Base-by-base conservation (phyloP, 2,113 vertebrate species). In the Chaenogobius annularis region DNA sequence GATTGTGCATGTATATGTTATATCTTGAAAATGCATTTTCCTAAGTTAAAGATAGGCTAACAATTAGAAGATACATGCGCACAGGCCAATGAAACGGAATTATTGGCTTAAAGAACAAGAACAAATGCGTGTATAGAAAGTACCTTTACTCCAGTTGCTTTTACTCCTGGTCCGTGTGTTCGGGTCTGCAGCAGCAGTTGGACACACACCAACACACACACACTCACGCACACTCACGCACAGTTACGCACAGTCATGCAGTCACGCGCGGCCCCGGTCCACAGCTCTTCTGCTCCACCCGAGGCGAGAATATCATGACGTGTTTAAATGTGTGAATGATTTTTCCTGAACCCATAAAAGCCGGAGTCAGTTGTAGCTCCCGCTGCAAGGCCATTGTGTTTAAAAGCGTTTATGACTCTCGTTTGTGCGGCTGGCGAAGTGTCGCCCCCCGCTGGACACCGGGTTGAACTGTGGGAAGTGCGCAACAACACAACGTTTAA, bases 361-460 rank as follows among this genome's bases (percentile, higher is more conserved):
- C 59, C 69, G 74, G 68, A 22, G n/a, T 44, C 67, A 65, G 67
- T 78, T 63, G 78, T 79, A 68, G 63, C 62, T 70, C 7, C 62
- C 37, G 40, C 37, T 44, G 79, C 69, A 73, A 73, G 67, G 31
- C 61, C 61, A n/a, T 74, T 87, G 77, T 74, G 70, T 76, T 74
- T 46, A 46, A 70, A 59, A 37, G 23, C 66, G 44, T 43, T 46
- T 76, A 31, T 52, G 20, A 48, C 19, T 15, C 64, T 55, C 14
- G 44, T 1, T 14, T 31, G 61, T 93, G 94, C 59, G 90, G 73
- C 12, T 94, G 91, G 91, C 92, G 85, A 85, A 90, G 94, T 90
- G 93, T 91, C 95, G 94, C 95, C 96, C 95, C 91, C 95, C 91
- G 74, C 93, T 94, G 95, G 91, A 50, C 0, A 0, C 0, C 0